Evolutionary conservation across 2,888 invertebrate species (phyloP).

Genomic region (Loripinus fragilis): DNA sequence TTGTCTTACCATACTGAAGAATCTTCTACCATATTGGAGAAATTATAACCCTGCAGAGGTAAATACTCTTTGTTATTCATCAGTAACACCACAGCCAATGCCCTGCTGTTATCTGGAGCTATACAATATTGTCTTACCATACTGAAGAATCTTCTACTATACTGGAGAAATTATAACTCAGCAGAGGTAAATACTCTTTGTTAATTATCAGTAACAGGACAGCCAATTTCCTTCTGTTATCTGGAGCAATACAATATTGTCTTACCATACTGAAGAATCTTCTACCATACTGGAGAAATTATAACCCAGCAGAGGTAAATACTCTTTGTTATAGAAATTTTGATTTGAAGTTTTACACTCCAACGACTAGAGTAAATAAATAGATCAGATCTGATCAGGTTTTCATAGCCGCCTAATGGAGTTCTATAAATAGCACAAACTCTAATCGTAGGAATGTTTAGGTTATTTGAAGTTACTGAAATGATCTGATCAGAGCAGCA

Average conservation of each 20-base stretch:
- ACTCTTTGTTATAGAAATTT: background rate
- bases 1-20: constrained; percentile 89
- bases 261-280: constrained; percentile 89
- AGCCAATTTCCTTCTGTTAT: too few relatives aligned
- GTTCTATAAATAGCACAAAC: too few relatives aligned
- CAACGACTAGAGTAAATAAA: too few relatives aligned
- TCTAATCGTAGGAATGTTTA: too few relatives aligned
- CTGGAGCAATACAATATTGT: constrained; percentile 90
- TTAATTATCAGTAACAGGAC: too few relatives aligned
- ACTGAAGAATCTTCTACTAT: constrained; percentile 87
- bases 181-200: constrained; percentile 71
- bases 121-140: constrained; percentile 90
- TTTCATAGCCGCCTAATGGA: too few relatives aligned
- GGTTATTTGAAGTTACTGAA: too few relatives aligned
- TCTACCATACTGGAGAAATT: constrained; percentile 84
- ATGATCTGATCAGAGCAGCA: too few relatives aligned
- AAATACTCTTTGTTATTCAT: constrained; percentile 84
- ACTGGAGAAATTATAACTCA: constrained; percentile 80
- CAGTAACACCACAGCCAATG: constrained; percentile 89
- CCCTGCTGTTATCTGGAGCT: constrained; percentile 88
- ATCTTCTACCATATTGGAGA: constrained; percentile 86
- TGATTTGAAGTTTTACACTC: too few relatives aligned
- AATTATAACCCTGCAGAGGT: constrained; percentile 78
- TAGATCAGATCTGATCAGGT: too few relatives aligned
- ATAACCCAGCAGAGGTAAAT: constrained; percentile 75